These are phyloP conservation scores for Stomorhina lunata DNA, from an alignment of 2,888 invertebrate species.

Conservation along the genomic window DNA sequence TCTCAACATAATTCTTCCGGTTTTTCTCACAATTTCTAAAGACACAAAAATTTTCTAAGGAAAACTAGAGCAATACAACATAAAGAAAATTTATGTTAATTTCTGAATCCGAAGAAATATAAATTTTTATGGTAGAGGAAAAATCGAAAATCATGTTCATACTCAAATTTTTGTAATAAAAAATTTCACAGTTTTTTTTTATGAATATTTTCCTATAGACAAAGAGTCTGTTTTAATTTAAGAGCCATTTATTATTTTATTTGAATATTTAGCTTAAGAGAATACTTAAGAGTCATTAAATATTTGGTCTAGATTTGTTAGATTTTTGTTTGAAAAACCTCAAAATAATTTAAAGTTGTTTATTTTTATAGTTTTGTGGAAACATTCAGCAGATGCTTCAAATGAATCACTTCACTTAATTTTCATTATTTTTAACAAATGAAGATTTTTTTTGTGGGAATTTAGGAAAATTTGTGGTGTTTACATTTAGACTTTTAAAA, in stretches of 20 bases:
- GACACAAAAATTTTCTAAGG: neutral
- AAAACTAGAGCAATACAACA: neutral
- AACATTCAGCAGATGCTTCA: constrained; percentile 35
- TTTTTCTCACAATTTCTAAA: neutral
- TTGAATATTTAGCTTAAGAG: too few species aligned
- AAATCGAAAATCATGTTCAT: too few species aligned
- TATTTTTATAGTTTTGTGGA: constrained; percentile 11
- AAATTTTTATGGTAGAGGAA: too few species aligned
- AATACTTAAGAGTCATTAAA: too few species aligned
- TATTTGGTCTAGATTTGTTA: too few species aligned
- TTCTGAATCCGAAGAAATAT: too few species aligned
- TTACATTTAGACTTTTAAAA: neutral
- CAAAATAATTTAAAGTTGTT: neutral
- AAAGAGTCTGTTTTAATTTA: too few species aligned
- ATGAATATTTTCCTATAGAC: too few species aligned
- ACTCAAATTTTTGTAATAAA: too few species aligned
- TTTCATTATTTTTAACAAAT: neutral
- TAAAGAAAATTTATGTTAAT: constrained; percentile 34
- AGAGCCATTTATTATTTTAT: too few species aligned
- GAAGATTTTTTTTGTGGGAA: too few species aligned
- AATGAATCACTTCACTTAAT: constrained; percentile 35
- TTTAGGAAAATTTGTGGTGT: neutral
- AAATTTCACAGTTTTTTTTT: too few species aligned
- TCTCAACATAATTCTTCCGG: constrained; percentile 57
- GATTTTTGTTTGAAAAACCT: neutral